Evolutionary conservation across 2,113 vertebrate species (phyloP), one percentile per base, ranked within the genome.

Genomic region (Nesogale talazaci): DNA sequence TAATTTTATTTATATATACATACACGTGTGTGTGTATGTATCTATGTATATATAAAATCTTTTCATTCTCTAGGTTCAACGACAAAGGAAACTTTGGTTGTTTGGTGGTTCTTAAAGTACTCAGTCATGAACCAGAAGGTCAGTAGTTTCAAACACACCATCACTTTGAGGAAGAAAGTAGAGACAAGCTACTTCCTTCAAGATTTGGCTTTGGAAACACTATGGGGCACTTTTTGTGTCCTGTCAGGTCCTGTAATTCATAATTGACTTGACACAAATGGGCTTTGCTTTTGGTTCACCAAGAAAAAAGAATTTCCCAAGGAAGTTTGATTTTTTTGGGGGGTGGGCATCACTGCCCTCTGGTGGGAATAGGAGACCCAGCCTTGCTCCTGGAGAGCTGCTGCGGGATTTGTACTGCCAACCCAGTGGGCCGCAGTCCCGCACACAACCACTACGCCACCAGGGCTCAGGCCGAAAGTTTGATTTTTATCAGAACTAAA

Each of bases 401-500:
- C n/a, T n/a, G n/a, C n/a, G n/a, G n/a, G n/a, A n/a, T n/a, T n/a
- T n/a, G n/a, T n/a, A n/a, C n/a, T n/a, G n/a, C n/a, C n/a, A n/a
- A n/a, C n/a, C n/a, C n/a, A n/a, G n/a, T n/a, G n/a, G n/a, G n/a
- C n/a, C n/a, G n/a, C n/a, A n/a, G n/a, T n/a, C n/a, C n/a, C n/a
- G n/a, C n/a, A n/a, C n/a, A n/a, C n/a, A n/a, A n/a, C n/a, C n/a
- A n/a, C n/a, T n/a, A n/a, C n/a, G n/a, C n/a, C n/a, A n/a, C n/a
- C n/a, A n/a, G n/a, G n/a, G n/a, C n/a, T n/a, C n/a, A n/a, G n/a
- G n/a, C n/a, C n/a, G 25, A 19, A 92, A 87, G 15, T 94, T 40
- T 83, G 29, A 69, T 82, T 91, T 92, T 91, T 93, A 72, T 67
- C 20, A 29, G 40, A 88, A 94, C 67, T 91, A 31, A 96, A 88